These are phyloP conservation scores for Serrognathus titanus DNA, from an alignment of 2,888 invertebrate genomes.

Conservation along the genomic window DNA sequence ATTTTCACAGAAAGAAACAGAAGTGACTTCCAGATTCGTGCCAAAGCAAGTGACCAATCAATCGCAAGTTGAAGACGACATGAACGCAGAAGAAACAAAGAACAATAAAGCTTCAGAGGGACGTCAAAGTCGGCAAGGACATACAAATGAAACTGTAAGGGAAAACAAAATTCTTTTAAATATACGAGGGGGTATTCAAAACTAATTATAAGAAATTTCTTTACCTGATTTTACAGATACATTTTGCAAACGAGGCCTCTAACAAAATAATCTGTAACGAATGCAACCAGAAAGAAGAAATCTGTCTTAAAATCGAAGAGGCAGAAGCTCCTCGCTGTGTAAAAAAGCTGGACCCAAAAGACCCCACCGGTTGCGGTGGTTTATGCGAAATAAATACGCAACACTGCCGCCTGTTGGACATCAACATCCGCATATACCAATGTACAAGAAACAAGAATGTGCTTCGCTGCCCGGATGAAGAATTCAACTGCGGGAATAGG, in stretches of 20 bases:
- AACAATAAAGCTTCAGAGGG: too few species aligned
- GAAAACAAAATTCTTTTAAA: not conserved
- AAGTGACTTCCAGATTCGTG: not conserved
- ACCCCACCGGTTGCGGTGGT: conserved; percentile 62
- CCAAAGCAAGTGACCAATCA: too few species aligned
- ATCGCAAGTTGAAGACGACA: too few species aligned
- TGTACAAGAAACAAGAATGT: conserved; percentile 57
- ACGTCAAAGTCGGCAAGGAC: too few species aligned
- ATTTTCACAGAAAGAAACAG: not conserved
- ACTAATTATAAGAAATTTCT: too few species aligned
- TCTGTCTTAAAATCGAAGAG: conserved; percentile 41
- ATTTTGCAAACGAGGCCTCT: not conserved
- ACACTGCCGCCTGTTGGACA: conserved; percentile 61
- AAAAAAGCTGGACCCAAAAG: conserved; percentile 34
- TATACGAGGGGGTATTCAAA: too few species aligned
- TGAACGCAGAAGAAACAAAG: too few species aligned
- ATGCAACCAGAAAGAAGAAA: conserved; percentile 30
- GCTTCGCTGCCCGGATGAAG: conserved; percentile 59
- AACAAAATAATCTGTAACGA: conserved; percentile 24
- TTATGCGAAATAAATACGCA: conserved; percentile 62
- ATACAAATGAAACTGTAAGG: too few species aligned
- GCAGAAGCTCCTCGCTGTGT: conserved; percentile 37
- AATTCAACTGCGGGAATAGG: conserved; percentile 71
- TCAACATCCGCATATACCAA: conserved; percentile 50
- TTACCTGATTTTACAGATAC: too few species aligned